Evolutionary conservation across 2,113 vertebrate genomes (phyloP), one percentile per base, ranked within the genome.

Genomic region (Tympanuchus pallidicinctus): DNA sequence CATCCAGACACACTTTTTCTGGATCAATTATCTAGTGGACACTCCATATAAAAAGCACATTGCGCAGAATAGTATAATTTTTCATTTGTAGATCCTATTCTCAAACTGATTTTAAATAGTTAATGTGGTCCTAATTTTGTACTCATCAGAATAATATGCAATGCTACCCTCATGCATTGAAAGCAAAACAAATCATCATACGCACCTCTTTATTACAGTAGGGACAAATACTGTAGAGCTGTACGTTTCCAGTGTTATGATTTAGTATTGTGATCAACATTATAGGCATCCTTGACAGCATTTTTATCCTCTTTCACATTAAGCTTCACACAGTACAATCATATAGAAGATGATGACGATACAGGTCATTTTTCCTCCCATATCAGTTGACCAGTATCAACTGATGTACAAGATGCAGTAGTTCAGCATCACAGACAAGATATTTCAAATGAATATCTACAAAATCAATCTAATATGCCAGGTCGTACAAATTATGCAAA

Each of bases 121-220:
- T 88, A 10, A 60, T 7, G 9, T 60, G 30, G 18, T 61, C 50
- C 28, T 74, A 30, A 42, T 45, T 34, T 63, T 27, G 13, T 40
- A 42, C 66, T 60, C 61, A 27, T 64, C 14, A 61, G 30, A 75
- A 32, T n/a, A 45, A 30, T 32, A 36, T 1, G 6, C 0, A 2
- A 25, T 36, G 32, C 8, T 70, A 14, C 54, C 4, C 42, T 34
- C 1, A 0, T 56, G 42, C 28, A 80, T 48, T 14, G 3, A 28
- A 69, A 91, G n/a, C 66, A 47, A 90, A 95, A 43, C 34, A 89
- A 80, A 63, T 65, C 66, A 88, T 88, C 83, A 75, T 8, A 70
- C 20, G 83, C 61, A 85, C 25, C 47, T 81, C 66, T 43, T 45
- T 38, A 67, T 66, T 76, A 91, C 90, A 93, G 79, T 36, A 89